Evolutionary conservation across 2,888 invertebrate genomes (phyloP), one percentile per base, ranked within the genome.

Genomic region (Noctua pronuba): DNA sequence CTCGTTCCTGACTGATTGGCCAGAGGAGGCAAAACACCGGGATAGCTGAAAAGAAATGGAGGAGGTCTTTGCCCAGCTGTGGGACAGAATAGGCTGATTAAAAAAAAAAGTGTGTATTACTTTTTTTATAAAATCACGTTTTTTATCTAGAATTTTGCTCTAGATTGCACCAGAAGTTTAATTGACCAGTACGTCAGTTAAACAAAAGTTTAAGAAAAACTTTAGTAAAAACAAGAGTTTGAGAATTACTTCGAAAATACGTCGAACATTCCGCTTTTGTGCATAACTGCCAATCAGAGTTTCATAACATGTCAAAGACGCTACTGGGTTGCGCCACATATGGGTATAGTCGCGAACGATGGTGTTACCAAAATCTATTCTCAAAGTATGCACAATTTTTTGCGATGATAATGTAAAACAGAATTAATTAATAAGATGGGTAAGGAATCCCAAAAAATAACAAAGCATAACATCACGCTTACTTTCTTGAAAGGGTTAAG

Each of bases 201-300:
- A 38, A 7, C 6, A 38, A 38, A 38, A 44, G 10, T 11, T 41
- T 41, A 38, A 38, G 38, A 38, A 38, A 38, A 38, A 44, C 41
- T 11, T 41, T 41, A 41, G 11, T 41, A 10, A 11, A 41, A 24
- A 52, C 16, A 64, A 52, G 6, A 55, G 6, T 46, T 58, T 13
- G 62, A 41, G 21, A 46, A 67, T 46, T 52, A n/a, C 16, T 64
- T 24, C 8, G 65, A 70, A 58, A 72, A 55, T 78, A 78, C 79
- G 65, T 16, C 31, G 38, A 74, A 68, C 38, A 75, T 80, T 74
- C 65, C 71, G 67, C 77, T 80, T 84, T 79, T 74, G 73, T 73
- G 75, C 70, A 85, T 84, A 84, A 80, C 86, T 88, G 86, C 69
- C 90, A 89, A 90, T 91, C 88, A 86, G 69, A 66, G 71, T 90